Conservation (phyloP, 1,140 invertebrate genomes). For the Pomacea maculata region DNA sequence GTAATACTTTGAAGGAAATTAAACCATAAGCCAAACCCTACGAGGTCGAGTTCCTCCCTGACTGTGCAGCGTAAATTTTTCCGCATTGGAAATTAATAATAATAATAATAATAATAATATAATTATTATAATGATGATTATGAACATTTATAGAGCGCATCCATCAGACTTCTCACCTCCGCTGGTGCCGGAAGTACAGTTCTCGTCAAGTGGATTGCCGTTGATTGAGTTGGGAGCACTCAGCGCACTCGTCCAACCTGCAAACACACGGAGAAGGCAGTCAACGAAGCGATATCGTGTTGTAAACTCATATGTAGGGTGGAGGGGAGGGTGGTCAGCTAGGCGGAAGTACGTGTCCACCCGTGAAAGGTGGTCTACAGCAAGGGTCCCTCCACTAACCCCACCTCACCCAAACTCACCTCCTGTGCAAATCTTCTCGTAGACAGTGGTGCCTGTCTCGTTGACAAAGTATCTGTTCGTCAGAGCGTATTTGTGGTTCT, state of each 20-base stretch:
- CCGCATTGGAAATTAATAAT: too few species aligned
- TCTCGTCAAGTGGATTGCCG: neutral
- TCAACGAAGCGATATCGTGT: too few species aligned
- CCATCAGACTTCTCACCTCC: neutral
- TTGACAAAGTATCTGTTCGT: neutral
- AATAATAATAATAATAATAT: too few species aligned
- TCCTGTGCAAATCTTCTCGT: constrained; percentile 28
- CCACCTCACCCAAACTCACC: constrained; percentile 3
- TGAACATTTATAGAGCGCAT: too few species aligned
- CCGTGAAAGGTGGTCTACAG: too few species aligned
- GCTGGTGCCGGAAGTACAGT: neutral
- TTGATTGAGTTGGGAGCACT: neutral
- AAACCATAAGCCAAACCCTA: neutral
- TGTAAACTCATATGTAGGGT: too few species aligned
- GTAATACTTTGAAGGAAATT: neutral
- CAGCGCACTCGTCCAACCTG: neutral
- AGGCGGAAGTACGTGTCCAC: too few species aligned
- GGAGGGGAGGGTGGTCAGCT: too few species aligned
- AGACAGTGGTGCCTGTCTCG: neutral
- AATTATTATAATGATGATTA: too few species aligned
- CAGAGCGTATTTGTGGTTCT: constrained; percentile 18
- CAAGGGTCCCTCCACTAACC: too few species aligned
- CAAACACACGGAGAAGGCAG: neutral
- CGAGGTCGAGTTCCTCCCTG: neutral
- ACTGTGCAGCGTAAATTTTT: too few species aligned